Evolutionary conservation across 1,140 invertebrate species (phyloP).

Genomic region (Zophobas atratus): DNA sequence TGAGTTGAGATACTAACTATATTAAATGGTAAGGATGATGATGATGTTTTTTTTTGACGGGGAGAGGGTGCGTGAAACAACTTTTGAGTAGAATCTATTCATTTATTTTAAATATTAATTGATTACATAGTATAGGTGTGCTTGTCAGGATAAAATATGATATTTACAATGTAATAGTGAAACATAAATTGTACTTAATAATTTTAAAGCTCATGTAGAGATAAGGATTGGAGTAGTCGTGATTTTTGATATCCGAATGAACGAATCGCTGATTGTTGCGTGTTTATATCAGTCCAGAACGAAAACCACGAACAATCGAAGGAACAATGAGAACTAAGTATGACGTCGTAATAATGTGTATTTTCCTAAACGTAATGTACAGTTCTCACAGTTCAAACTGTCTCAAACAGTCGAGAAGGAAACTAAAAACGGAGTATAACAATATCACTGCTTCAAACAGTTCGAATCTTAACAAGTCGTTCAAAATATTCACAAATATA

Average conservation of each 20-base stretch:
- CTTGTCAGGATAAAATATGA: slow-evolving; percentile 68
- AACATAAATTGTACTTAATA: slow-evolving; percentile 68
- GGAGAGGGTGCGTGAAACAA: not conserved
- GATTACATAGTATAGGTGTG: slow-evolving; percentile 69
- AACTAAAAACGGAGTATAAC: slow-evolving; percentile 49
- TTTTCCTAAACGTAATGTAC: slow-evolving; percentile 59
- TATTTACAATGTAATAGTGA: slow-evolving; percentile 69
- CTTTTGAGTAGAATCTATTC: slow-evolving; percentile 65
- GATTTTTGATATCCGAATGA: slow-evolving; percentile 28
- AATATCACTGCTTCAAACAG: slow-evolving; percentile 57
- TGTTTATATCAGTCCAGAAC: not conserved
- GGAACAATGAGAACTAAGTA: slow-evolving; percentile 37
- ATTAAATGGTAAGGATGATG: not conserved
- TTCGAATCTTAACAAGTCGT: slow-evolving; percentile 61
- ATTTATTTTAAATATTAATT: slow-evolving; percentile 68
- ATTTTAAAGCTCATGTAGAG: slow-evolving; percentile 64
- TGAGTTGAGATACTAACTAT: no score
- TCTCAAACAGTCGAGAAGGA: slow-evolving; percentile 54
- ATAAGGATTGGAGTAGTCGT: slow-evolving; percentile 48
- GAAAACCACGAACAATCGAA: slow-evolving; percentile 22
- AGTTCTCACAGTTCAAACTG: slow-evolving; percentile 58
- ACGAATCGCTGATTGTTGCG: not conserved
- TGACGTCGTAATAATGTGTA: slow-evolving; percentile 51
- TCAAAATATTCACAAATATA: slow-evolving; percentile 67
- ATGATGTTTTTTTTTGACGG: not conserved